Conservation (phyloP, 1,140 invertebrate genomes). For the Tetragnatha versicolor region DNA sequence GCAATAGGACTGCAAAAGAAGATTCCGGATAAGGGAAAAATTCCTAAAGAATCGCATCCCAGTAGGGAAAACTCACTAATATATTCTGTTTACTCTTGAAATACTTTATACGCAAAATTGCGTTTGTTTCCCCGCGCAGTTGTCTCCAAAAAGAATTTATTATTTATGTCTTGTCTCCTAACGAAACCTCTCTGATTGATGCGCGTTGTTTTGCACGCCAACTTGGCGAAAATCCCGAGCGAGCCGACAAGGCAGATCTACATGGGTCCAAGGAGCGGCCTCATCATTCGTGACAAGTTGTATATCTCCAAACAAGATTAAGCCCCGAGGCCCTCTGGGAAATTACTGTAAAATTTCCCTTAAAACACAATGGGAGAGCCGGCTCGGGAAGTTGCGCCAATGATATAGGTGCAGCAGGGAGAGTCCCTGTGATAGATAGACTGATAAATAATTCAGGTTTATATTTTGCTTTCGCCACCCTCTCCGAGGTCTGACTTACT, state of each 20-base stretch:
- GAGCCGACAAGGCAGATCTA: conserved; percentile 32
- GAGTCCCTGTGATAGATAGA: conserved; percentile 43
- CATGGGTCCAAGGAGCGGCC: conserved; percentile 7
- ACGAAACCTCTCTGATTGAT: conserved; percentile 43
- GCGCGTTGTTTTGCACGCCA: conserved; percentile 26
- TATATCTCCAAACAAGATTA: conserved; percentile 53
- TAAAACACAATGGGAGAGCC: conserved; percentile 45
- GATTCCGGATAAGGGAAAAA: conserved; percentile 25
- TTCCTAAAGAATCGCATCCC: conserved; percentile 29
- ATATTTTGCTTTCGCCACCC: conserved; percentile 38
- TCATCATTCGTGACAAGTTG: conserved; percentile 38
- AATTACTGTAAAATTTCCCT: conserved; percentile 52
- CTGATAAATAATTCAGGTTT: conserved; percentile 49
- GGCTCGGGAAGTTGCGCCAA: conserved; percentile 39
- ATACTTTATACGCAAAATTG: conserved; percentile 40
- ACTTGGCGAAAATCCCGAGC: conserved; percentile 22
- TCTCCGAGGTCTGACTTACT: conserved; percentile 1
- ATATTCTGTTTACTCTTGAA: conserved; percentile 34
- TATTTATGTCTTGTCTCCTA: conserved; percentile 46
- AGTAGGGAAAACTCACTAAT: conserved; percentile 18
- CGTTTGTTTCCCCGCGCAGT: conserved; percentile 26
- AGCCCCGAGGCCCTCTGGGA: conserved; percentile 24
- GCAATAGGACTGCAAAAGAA: not conserved
- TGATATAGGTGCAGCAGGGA: conserved; percentile 36
- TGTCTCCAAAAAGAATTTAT: conserved; percentile 47